Evolutionary conservation across 1,140 invertebrate genomes (phyloP).

Genomic region (Sycophaga agraensis): DNA sequence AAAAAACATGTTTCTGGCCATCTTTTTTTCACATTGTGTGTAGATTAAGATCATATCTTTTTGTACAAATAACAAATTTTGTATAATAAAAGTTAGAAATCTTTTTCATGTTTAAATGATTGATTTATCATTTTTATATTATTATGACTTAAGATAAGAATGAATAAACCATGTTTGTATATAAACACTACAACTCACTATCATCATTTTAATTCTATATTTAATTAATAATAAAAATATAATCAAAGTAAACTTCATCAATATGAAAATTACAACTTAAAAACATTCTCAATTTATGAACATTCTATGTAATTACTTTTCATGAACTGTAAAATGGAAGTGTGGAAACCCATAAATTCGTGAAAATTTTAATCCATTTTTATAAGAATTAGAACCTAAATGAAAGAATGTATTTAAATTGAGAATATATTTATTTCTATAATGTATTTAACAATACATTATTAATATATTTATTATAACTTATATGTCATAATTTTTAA

Average conservation of each 20-base stretch:
- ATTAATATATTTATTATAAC: background rate
- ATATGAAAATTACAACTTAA: background rate
- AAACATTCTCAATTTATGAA: background rate
- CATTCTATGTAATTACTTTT: conserved; percentile 20
- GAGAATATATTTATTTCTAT: background rate
- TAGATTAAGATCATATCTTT: conserved; percentile 35
- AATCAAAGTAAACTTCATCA: background rate
- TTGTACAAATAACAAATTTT: conserved; percentile 46
- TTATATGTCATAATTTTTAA: too few relatives aligned
- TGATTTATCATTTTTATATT: background rate
- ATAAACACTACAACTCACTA: background rate
- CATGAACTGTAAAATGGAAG: conserved; percentile 46
- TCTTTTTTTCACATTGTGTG: conserved; percentile 22
- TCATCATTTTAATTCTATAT: conserved; percentile 1
- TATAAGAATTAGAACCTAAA: conserved; percentile 45
- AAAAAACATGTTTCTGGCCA: conserved; percentile 13
- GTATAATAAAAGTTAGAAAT: conserved; percentile 43
- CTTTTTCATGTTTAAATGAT: conserved; percentile 29
- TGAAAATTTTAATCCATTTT: conserved; percentile 45
- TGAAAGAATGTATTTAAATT: conserved; percentile 35
- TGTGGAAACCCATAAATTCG: conserved; percentile 50
- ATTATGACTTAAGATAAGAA: background rate
- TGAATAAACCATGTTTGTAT: background rate
- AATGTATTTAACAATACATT: background rate
- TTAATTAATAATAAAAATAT: background rate